phyloP scores from a whole-genome alignment of 2,797 vertebrate genomes.

The Squalus acanthias region DNA sequence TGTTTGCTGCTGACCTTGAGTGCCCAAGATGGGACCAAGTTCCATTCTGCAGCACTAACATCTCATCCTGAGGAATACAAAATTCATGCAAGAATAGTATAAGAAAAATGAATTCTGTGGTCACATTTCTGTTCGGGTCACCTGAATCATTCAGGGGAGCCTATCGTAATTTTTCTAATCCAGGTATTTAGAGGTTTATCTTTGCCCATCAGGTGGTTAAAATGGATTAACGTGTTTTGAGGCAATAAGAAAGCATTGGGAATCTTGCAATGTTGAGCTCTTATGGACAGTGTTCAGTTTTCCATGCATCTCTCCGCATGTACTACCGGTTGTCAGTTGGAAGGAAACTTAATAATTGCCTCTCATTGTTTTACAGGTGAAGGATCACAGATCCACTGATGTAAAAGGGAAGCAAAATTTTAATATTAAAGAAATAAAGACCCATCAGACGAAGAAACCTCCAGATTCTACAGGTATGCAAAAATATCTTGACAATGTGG shows the following conservation, averaged over 20 bases:
- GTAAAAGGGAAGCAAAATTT: constrained; percentile 62
- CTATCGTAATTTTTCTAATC: not conserved
- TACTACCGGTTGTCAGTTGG: not conserved
- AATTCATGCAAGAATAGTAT: not conserved
- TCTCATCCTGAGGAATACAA: not conserved
- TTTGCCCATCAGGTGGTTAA: not conserved
- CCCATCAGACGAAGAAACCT: constrained; percentile 66
- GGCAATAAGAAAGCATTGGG: not conserved
- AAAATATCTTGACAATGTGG: not conserved
- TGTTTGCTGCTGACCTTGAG: not conserved
- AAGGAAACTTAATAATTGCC: not conserved
- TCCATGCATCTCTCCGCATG: not conserved
- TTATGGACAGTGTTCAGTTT: not conserved
- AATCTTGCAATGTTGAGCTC: not conserved
- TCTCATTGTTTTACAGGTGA: constrained; percentile 52
- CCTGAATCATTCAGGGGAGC: not conserved
- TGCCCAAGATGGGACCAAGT: not conserved
- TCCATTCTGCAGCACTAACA: not conserved
- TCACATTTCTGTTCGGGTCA: too few species aligned
- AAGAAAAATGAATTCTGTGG: too few species aligned
- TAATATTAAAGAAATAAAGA: constrained; percentile 56
- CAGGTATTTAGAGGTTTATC: not conserved
- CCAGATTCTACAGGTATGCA: constrained; percentile 67
- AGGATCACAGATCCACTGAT: constrained; percentile 62
- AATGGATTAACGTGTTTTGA: not conserved